Percentiles rank a stretch among this genome's conserved stretches.
phyloP scores from a whole-genome alignment of 2,797 vertebrate genomes.

The Bovichtus diacanthus region DNA sequence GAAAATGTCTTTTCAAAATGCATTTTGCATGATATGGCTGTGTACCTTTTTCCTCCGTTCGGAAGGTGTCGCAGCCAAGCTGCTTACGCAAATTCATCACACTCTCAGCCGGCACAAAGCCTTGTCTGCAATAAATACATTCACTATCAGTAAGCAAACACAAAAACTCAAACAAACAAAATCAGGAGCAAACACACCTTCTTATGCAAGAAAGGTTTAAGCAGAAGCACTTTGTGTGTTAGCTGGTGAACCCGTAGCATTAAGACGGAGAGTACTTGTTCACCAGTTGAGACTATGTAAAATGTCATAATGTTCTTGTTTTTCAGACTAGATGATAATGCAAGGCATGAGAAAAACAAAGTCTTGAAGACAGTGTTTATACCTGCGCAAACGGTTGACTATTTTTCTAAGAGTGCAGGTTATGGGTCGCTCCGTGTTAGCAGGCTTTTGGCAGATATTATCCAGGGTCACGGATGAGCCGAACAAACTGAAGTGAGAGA shows the following conservation, averaged over 20 bases:
- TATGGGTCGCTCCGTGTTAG: slow-evolving; percentile 70
- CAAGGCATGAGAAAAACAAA: neutral
- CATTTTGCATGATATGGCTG: neutral
- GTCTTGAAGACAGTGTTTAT: slow-evolving; percentile 3
- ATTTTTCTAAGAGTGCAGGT: slow-evolving; percentile 83
- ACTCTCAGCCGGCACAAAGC: slow-evolving; percentile 87
- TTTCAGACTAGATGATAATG: slow-evolving; percentile 14
- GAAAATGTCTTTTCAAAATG: neutral
- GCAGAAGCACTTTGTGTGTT: neutral
- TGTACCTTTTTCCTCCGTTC: slow-evolving; percentile 88
- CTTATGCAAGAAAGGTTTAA: neutral
- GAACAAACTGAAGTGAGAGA: slow-evolving; percentile 82
- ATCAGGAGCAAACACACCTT: slow-evolving; percentile 1
- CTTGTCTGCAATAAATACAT: slow-evolving; percentile 78
- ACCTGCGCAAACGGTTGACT: slow-evolving; percentile 87
- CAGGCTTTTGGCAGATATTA: slow-evolving; percentile 75
- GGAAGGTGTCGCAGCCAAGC: slow-evolving; percentile 87
- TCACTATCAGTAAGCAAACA: slow-evolving; percentile 21
- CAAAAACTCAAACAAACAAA: slow-evolving; percentile 1
- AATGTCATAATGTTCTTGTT: slow-evolving; percentile 29
- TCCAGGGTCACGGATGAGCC: slow-evolving; percentile 83
- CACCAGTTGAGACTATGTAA: slow-evolving; percentile 3
- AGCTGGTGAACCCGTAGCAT: neutral
- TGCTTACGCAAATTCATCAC: slow-evolving; percentile 87
- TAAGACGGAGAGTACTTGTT: neutral